A percentile compares a stretch with the other conserved stretches of the same genome.
phyloP scores from a whole-genome alignment of 2,113 vertebrate species.

The Talpa occidentalis region DNA sequence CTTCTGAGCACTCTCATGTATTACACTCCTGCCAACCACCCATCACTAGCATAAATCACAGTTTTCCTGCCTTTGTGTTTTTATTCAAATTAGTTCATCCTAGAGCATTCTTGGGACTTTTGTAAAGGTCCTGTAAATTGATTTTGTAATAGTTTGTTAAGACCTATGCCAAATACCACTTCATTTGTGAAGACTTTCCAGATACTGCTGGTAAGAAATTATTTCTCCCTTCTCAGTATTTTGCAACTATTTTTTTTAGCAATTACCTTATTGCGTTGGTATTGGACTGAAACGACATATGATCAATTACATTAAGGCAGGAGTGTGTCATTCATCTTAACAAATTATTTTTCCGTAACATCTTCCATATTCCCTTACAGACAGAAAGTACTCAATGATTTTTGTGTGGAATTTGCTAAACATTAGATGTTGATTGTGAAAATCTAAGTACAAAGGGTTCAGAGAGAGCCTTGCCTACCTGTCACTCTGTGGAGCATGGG shows the following conservation, averaged over 20 bases:
- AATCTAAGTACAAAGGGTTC: neutral
- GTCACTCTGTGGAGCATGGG: no score
- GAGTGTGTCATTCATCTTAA: neutral
- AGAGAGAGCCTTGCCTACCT: neutral
- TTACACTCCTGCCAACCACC: neutral
- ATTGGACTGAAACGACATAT: neutral
- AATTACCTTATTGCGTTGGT: neutral
- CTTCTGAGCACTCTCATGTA: neutral
- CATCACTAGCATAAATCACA: neutral
- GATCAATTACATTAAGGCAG: neutral
- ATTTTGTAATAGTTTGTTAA: neutral
- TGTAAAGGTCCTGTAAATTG: neutral
- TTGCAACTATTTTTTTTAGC: neutral
- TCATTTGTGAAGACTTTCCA: neutral
- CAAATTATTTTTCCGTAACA: neutral
- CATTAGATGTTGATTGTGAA: neutral
- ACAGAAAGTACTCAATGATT: neutral
- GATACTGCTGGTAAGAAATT: neutral
- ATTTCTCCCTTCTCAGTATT: neutral
- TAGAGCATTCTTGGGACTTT: neutral
- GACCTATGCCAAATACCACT: neutral
- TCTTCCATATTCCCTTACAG: neutral
- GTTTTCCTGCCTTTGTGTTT: conserved; percentile 28
- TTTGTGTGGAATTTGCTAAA: neutral
- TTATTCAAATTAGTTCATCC: neutral